A percentile compares a stretch with the other conserved stretches of the same genome.
phyloP scores from a whole-genome alignment of 2,113 vertebrate genomes.

The Myodes glareolus region DNA sequence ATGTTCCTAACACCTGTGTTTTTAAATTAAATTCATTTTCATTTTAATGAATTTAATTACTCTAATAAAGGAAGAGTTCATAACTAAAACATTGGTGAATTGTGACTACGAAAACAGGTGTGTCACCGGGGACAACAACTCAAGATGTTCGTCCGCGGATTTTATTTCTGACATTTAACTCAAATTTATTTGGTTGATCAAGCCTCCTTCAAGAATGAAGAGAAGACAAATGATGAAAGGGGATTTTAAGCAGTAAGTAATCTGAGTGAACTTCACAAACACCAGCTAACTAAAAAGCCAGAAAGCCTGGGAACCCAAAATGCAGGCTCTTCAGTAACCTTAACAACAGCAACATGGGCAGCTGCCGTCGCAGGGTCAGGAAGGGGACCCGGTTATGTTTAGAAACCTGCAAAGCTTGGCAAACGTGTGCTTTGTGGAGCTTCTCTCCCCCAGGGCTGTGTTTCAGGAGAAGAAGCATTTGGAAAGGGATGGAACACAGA shows the following conservation, averaged over 20 bases:
- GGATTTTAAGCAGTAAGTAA: background rate
- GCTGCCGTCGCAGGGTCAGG: background rate
- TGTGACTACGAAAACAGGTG: constrained; percentile 10
- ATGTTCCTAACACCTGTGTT: background rate
- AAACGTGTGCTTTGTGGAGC: constrained; percentile 13
- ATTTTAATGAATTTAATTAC: constrained; percentile 45
- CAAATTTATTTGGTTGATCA: constrained; percentile 40
- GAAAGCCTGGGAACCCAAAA: background rate
- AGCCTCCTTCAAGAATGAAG: constrained; percentile 26
- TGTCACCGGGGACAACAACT: background rate
- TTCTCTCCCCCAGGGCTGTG: constrained; percentile 6
- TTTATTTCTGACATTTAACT: constrained; percentile 36
- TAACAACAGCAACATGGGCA: background rate
- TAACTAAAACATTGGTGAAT: constrained; percentile 26
- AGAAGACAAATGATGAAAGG: background rate
- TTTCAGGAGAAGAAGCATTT: constrained; percentile 23
- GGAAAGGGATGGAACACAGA: constrained; percentile 3
- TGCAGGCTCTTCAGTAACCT: background rate
- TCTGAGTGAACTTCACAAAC: constrained; percentile 29
- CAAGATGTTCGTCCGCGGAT: constrained; percentile 1
- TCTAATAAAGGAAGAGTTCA: constrained; percentile 49
- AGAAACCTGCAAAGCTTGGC: background rate
- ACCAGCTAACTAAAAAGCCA: constrained; percentile 30
- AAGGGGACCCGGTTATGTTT: background rate
- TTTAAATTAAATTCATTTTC: constrained; percentile 38